phyloP scores from a whole-genome alignment of 1,140 invertebrate genomes.

The Myzus persicae region DNA sequence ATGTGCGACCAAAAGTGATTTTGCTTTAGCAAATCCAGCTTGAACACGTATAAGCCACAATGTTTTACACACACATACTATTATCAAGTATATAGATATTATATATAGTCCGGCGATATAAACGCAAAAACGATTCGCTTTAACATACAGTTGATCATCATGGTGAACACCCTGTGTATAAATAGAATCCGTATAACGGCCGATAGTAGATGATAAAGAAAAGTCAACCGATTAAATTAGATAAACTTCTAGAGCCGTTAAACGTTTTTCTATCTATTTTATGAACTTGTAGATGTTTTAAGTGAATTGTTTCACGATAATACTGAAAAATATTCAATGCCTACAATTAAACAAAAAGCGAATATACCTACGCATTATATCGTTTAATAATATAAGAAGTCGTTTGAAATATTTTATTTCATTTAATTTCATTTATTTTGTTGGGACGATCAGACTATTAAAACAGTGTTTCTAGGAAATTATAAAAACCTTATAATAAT shows the following conservation, averaged over 20 bases:
- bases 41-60: too few relatives aligned
- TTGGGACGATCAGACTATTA: neutral
- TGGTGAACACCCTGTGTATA: too few relatives aligned
- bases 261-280: neutral
- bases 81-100: too few relatives aligned
- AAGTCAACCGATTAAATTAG: neutral
- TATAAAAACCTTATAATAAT: neutral
- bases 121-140: neutral
- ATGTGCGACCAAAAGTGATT: too few relatives aligned
- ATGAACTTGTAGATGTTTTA: neutral
- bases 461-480: neutral
- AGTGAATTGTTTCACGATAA: neutral
- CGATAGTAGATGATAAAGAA: neutral
- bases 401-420: conserved; percentile 6
- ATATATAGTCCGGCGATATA: neutral
- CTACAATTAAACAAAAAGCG: neutral
- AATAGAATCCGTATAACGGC: too few relatives aligned
- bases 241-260: neutral
- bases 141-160: neutral
- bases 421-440: too few relatives aligned
- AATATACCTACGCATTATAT: neutral
- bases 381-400: neutral
- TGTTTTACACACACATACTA: too few relatives aligned
- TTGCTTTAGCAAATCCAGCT: too few relatives aligned
- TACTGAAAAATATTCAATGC: neutral